Percentiles rank a stretch among this genome's conserved stretches.
Evolutionary conservation across 2,797 vertebrate species (phyloP).

Genomic region (Poecilia gillii): DNA sequence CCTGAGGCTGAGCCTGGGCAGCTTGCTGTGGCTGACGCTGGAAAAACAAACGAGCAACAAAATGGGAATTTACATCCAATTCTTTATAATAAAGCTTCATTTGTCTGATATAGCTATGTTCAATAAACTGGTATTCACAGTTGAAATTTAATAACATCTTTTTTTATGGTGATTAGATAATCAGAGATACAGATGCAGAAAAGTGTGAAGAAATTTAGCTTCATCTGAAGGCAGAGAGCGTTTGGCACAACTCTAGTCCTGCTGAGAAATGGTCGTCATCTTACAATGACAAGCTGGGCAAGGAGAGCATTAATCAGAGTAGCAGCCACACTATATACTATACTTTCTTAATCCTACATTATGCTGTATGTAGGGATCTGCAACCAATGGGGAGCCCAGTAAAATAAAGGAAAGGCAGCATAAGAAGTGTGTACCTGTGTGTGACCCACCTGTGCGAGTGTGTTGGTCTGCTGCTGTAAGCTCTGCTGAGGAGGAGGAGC

Average conservation of each 20-base stretch:
- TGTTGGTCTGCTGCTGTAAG: slow-evolving; percentile 70
- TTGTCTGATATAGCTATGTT: no score
- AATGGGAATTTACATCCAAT: not conserved
- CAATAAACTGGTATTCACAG: not conserved
- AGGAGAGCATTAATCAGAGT: not conserved
- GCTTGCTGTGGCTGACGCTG: slow-evolving; percentile 75
- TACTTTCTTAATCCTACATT: no score
- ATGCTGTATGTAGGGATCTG: no score
- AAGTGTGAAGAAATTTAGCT: not conserved
- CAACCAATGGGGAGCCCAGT: no score
- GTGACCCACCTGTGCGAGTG: slow-evolving; percentile 74
- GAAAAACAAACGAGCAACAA: not conserved
- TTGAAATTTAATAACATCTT: not conserved
- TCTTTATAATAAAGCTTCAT: not conserved
- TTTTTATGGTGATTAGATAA: no score
- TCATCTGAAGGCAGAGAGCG: not conserved
- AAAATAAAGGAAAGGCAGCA: not conserved
- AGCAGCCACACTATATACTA: not conserved
- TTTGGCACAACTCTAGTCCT: not conserved
- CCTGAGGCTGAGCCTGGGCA: slow-evolving; percentile 56
- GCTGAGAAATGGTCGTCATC: not conserved
- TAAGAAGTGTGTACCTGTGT: slow-evolving; percentile 67
- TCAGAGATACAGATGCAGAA: not conserved
- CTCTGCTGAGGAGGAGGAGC: slow-evolving; percentile 64
- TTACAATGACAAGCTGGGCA: not conserved